Percentiles rank a stretch among this genome's conserved stretches.
phyloP scores from a whole-genome alignment of 2,888 invertebrate genomes.

The Hoplodrina blanda region DNA sequence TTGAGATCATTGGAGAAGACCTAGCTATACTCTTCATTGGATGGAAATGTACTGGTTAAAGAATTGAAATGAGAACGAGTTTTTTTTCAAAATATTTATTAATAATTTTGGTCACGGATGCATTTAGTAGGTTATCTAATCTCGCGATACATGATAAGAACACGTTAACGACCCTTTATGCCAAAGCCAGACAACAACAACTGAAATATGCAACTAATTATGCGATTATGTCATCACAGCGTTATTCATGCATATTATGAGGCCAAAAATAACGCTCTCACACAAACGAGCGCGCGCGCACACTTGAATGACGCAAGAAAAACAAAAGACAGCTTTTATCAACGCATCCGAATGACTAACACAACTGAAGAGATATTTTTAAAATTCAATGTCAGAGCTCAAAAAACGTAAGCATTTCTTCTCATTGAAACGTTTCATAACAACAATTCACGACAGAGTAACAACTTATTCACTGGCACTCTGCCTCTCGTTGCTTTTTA shows the following conservation, averaged over 20 bases:
- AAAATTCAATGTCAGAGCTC: slow-evolving; percentile 53
- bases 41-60: neutral
- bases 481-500: slow-evolving; percentile 69
- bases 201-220: slow-evolving; percentile 54
- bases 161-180: slow-evolving; percentile 37
- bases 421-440: slow-evolving; percentile 65
- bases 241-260: slow-evolving; percentile 42
- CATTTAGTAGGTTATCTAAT: slow-evolving; percentile 35
- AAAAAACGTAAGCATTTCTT: slow-evolving; percentile 53
- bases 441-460: slow-evolving; percentile 69
- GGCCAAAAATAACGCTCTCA: slow-evolving; percentile 50
- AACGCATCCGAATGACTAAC: slow-evolving; percentile 50
- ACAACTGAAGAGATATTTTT: slow-evolving; percentile 46
- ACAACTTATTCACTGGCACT: slow-evolving; percentile 72
- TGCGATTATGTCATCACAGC: slow-evolving; percentile 51
- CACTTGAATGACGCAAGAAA: slow-evolving; percentile 51
- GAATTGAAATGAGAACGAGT: neutral
- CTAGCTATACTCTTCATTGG: neutral
- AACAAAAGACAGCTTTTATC: slow-evolving; percentile 57
- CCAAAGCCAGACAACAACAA: slow-evolving; percentile 41
- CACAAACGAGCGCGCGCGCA: slow-evolving; percentile 26
- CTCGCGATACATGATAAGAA: slow-evolving; percentile 39
- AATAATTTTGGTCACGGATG: slow-evolving; percentile 21
- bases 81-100: neutral
- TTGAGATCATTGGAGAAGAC: too few relatives aligned